These are phyloP conservation scores for Neodiprion pinetum DNA, from an alignment of 1,140 invertebrate genomes.

Conservation along the genomic window DNA sequence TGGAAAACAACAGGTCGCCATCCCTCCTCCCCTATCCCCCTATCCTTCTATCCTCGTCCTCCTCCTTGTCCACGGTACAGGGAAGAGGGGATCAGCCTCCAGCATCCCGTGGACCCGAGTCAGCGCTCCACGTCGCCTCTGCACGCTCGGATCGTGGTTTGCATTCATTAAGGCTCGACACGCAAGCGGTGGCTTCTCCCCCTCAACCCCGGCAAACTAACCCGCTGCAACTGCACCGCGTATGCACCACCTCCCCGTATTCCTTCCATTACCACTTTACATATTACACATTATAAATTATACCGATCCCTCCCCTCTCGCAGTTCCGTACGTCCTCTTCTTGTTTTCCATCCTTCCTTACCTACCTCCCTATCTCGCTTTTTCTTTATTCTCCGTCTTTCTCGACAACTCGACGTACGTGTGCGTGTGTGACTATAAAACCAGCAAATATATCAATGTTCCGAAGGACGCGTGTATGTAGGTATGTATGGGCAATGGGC, in stretches of 20 bases:
- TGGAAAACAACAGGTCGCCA: slow-evolving; percentile 69
- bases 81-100: neutral
- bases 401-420: neutral
- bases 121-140: neutral
- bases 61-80: neutral
- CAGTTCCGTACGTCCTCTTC: neutral
- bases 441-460: slow-evolving; percentile 2
- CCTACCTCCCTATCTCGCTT: neutral
- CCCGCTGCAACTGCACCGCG: no score
- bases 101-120: neutral
- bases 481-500: no score
- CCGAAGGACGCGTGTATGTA: neutral
- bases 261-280: slow-evolving; percentile 49
- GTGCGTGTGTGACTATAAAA: neutral
- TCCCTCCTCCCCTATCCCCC: slow-evolving; percentile 29
- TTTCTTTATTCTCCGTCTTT: neutral
- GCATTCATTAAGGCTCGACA: slow-evolving; percentile 70
- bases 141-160: slow-evolving; percentile 63
- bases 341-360: neutral
- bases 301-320: slow-evolving; percentile 1
- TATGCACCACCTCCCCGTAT: slow-evolving; percentile 23
- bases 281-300: slow-evolving; percentile 53
- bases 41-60: no score
- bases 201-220: neutral
- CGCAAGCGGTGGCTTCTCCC: slow-evolving; percentile 58